phyloP scores from a whole-genome alignment of 2,888 invertebrate genomes.

The Anoplius nigerrimus region DNA sequence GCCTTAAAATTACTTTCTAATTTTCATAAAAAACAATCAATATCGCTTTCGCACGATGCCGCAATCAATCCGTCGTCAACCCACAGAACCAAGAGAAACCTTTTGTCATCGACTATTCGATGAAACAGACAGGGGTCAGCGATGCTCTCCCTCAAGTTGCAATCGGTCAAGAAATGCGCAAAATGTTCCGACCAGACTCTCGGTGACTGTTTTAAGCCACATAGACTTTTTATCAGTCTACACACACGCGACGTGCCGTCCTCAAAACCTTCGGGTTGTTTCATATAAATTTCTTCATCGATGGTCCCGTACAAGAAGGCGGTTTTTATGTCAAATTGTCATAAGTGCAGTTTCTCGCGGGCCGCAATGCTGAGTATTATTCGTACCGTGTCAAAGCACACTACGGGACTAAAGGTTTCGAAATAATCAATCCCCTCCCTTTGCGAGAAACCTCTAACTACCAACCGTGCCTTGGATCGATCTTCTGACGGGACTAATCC shows the following conservation, averaged over 20 bases:
- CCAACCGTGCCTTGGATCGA: background rate
- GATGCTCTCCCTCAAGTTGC: conserved; percentile 29
- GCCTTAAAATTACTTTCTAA: conserved; percentile 6
- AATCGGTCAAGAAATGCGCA: conserved; percentile 32
- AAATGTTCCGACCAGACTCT: conserved; percentile 32
- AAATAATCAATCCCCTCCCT: background rate
- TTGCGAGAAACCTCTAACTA: background rate
- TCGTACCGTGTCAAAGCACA: background rate
- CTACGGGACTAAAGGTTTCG: background rate
- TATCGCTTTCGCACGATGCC: background rate
- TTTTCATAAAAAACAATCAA: background rate
- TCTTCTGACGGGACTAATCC: background rate
- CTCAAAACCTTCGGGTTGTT: background rate
- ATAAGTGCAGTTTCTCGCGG: background rate
- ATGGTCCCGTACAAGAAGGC: background rate
- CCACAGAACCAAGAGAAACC: conserved; percentile 40
- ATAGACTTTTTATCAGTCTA: conserved; percentile 21
- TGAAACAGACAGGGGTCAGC: conserved; percentile 45
- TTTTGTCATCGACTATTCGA: conserved; percentile 20
- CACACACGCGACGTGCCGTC: conserved; percentile 17
- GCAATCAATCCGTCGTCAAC: conserved; percentile 51
- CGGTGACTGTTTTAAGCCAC: conserved; percentile 32
- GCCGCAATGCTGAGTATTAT: background rate
- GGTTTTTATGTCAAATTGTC: background rate
- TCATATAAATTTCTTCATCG: background rate